Percentiles rank a stretch among this genome's conserved stretches.
Conservation (phyloP, 2,113 vertebrate genomes). For the Stictonetta naevosa region DNA sequence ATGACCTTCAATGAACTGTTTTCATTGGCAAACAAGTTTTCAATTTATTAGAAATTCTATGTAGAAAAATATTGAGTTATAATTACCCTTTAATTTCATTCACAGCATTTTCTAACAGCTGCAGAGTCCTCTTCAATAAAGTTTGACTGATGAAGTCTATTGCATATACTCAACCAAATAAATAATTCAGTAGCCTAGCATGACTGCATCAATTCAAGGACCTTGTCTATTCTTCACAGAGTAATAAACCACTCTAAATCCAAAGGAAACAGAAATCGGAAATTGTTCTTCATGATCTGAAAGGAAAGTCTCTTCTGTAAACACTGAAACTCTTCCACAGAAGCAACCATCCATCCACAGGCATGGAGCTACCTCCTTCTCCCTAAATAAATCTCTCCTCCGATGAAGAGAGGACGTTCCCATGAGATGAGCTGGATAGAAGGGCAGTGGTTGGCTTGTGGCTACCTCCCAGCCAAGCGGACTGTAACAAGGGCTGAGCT, state of each 20-base stretch:
- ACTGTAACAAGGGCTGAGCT: not conserved
- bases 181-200: not conserved
- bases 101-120: not conserved
- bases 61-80: not conserved
- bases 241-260: not conserved
- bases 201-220: not conserved
- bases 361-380: not conserved
- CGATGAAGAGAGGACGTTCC: not conserved
- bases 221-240: not conserved
- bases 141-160: not conserved
- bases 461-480: not conserved
- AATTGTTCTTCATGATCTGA: not conserved
- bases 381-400: not conserved
- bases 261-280: not conserved
- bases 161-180: not conserved
- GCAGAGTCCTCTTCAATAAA: not conserved
- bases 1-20: not conserved
- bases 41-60: not conserved
- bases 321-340: accelerated
- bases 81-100: slow-evolving; percentile 8
- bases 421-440: not conserved
- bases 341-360: not conserved
- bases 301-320: not conserved
- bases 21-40: not conserved
- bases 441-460: not conserved